These are phyloP conservation scores for Dicrostonyx torquatus DNA, from an alignment of 2,797 vertebrate species.

Conservation along the genomic window DNA sequence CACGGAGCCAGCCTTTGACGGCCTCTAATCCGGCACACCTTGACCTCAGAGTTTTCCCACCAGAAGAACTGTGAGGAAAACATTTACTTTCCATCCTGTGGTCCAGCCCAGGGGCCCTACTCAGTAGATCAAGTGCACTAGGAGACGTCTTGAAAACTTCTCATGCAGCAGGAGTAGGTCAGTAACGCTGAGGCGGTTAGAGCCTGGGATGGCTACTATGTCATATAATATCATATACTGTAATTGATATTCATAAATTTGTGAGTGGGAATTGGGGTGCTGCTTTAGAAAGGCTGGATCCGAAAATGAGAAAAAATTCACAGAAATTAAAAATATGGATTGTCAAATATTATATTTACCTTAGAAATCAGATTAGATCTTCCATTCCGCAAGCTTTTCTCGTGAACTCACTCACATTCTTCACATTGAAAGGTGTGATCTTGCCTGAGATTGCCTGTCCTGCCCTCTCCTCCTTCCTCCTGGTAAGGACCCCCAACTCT, in stretches of 20 bases:
- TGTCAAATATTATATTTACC: background rate
- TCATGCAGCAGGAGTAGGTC: background rate
- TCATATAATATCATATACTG: background rate
- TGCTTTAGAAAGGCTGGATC: background rate
- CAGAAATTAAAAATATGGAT: background rate
- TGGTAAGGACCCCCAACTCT: background rate
- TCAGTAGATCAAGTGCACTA: background rate
- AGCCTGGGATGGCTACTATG: too few species aligned
- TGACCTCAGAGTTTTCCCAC: background rate
- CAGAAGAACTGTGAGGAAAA: background rate
- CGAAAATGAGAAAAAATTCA: background rate
- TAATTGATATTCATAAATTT: background rate
- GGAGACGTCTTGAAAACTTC: background rate
- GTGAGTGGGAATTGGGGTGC: background rate
- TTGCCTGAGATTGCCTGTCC: background rate
- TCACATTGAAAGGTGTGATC: background rate
- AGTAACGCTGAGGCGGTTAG: background rate
- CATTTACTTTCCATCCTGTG: background rate
- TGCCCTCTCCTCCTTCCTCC: background rate
- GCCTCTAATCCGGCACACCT: too few species aligned
- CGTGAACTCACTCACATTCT: background rate
- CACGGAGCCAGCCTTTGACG: background rate
- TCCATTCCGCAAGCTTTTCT: background rate
- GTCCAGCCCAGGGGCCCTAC: background rate
- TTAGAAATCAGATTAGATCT: background rate